phyloP scores from a whole-genome alignment of 2,888 invertebrate species.

The Athalia circularis region DNA sequence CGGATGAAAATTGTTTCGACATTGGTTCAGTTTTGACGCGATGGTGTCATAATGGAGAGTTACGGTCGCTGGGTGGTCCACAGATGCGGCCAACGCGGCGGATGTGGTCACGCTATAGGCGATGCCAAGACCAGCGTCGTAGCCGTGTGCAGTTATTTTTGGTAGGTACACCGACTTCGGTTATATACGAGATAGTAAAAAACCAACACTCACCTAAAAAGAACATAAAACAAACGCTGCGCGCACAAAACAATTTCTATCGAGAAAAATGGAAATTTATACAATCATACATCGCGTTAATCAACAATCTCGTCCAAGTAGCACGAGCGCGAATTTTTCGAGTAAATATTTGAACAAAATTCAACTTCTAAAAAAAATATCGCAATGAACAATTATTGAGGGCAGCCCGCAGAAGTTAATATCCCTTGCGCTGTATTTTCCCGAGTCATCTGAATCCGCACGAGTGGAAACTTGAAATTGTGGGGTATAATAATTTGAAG shows the following conservation, averaged over 20 bases:
- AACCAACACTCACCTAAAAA: slow-evolving; percentile 38
- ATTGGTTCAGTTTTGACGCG: slow-evolving; percentile 37
- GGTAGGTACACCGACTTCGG: slow-evolving; percentile 53
- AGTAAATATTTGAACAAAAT: too few relatives aligned
- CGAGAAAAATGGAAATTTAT: too few relatives aligned
- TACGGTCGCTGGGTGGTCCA: slow-evolving; percentile 67
- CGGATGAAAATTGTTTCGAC: slow-evolving; percentile 19
- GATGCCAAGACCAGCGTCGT: slow-evolving; percentile 48
- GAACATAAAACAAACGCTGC: slow-evolving; percentile 8
- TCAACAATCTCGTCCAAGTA: too few relatives aligned
- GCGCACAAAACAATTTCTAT: neutral
- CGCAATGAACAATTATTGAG: too few relatives aligned
- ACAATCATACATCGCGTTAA: too few relatives aligned
- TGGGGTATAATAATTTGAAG: slow-evolving; percentile 47
- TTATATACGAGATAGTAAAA: slow-evolving; percentile 41
- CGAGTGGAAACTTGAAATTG: slow-evolving; percentile 54
- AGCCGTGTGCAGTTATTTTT: slow-evolving; percentile 59
- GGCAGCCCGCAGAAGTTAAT: too few relatives aligned
- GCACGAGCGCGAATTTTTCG: too few relatives aligned
- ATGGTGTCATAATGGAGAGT: slow-evolving; percentile 51
- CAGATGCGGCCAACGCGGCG: slow-evolving; percentile 66
- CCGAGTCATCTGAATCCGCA: neutral
- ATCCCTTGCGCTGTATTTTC: too few relatives aligned
- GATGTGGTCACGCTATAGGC: slow-evolving; percentile 63
- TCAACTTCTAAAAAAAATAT: too few relatives aligned